Base-by-base conservation (phyloP, 2,113 vertebrate genomes). In the Tetrao urogallus region DNA sequence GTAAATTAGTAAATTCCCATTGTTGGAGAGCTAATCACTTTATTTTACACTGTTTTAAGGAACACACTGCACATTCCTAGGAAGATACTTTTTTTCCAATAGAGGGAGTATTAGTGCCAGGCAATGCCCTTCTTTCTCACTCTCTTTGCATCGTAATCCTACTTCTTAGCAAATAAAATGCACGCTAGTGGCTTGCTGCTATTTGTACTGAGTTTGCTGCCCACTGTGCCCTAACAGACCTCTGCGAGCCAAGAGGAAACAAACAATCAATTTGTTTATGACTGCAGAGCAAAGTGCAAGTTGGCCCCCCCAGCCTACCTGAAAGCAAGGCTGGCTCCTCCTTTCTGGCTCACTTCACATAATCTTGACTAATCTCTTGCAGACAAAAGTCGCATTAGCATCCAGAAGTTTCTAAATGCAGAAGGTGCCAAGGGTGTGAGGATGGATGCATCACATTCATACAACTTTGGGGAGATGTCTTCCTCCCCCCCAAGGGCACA, bases 21-120 rank as follows among this genome's bases (percentile, higher is more conserved):
- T 50, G 3, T 73, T 91, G 85, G 34, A 1, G 1, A 0, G 4
- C 24, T 25, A 10, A 57, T 85, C 27, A 36, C 60, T 93, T 91
- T 48, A 82, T 67, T 79, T 93, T 85, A 47, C 25, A 30, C 89
- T 86, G 20, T 94, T 88, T 47, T 92, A 43, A 65, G 61, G 18
- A 77, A 93, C 60, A 71, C 34, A 82, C 61, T 75, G 20, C 9
- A 86, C 50, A 83, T 89, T 93, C 87, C 24, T 87, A 64, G 71
- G 86, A 93, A 96, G 93, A 76, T 94, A 79, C 71, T 86, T 61
- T 93, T 94, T 96, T 96, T 96, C 96, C 96, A 93, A 95, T 88
- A 97, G 93, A 97, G 96, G 96, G 94, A 97, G 94, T 69, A 45
- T 94, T 92, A 90, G 95, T 96, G 94, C 89, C 89, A 96, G 82